Base-by-base conservation (phyloP, 2,113 vertebrate genomes). In the Sinocyclocheilus rhinocerous region DNA sequence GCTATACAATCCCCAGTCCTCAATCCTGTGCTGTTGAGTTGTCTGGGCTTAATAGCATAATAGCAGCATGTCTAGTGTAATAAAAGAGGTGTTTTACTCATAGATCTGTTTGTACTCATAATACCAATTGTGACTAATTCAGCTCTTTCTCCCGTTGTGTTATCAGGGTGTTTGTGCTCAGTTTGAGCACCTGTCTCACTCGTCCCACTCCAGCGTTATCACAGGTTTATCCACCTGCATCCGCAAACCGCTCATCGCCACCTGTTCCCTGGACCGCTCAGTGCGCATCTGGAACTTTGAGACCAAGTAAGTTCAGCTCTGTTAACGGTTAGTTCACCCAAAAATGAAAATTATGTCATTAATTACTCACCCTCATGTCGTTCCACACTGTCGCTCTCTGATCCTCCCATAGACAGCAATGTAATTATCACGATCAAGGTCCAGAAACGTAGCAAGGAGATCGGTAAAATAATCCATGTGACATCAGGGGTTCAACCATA, bases 241-340 rank as follows among this genome's bases (percentile, higher is more conserved):
- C 76, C 95, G 96, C 83, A 99, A 98, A 90, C 96, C 98, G 1
- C 92, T 98, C 52, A 90, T 97, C 81, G 98, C 97, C 90, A 98
- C 97, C 59, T 96, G 97, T 91, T 98, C 98, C 55, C 86, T 97
- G 91, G 98, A 99, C 92, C 94, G 89, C 90, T 97, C 97, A 8
- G 89, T 99, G 33, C 96, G 96, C 89, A 95, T 99, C 92, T 99
- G 98, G 98, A 99, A 98, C 93, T 99, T 97, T 0, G 95, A 96
- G 79, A 96, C 87, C 0, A 98, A 97, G 98, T 99, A 96, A 94
- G 93, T 87, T 39, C 20, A 50, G n/a, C 33, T 69, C 22, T 69
- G 61, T 18, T 50, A 20, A 20, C 48, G 29, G 29, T 33, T 33
- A 33, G 29, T 33, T 33, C 29, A 33, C 29, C 29, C 29, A 33